These are phyloP conservation scores for Hypena proboscidalis DNA, from an alignment of 2,888 invertebrate species.

Conservation along the genomic window DNA sequence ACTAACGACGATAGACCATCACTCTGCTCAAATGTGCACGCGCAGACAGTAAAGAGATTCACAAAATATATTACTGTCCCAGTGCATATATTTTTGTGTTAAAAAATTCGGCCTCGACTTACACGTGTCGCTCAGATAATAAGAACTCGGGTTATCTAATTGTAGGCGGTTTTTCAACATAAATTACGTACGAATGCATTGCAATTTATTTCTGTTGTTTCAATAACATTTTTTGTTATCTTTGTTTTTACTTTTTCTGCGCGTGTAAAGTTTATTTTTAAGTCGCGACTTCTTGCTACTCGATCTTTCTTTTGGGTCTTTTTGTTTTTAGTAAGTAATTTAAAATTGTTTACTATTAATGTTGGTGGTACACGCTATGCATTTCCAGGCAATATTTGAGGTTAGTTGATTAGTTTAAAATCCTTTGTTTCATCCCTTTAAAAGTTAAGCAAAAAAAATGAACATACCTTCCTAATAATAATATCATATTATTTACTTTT, in stretches of 20 bases:
- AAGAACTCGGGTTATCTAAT: conserved; percentile 50
- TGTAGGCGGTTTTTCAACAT: conserved; percentile 49
- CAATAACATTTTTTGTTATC: conserved; percentile 21
- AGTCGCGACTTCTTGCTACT: too few relatives aligned
- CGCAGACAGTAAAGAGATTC: conserved; percentile 13
- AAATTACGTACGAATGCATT: conserved; percentile 71
- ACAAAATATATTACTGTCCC: conserved; percentile 17
- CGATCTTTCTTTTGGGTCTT: too few relatives aligned
- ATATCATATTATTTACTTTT: too few relatives aligned
- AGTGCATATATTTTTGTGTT: conserved; percentile 40
- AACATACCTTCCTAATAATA: too few relatives aligned
- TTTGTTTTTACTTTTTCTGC: conserved; percentile 14
- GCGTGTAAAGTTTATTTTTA: conserved; percentile 3
- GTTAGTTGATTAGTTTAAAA: too few relatives aligned
- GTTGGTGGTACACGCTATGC: too few relatives aligned
- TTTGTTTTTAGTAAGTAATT: too few relatives aligned
- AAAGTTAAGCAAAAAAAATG: too few relatives aligned
- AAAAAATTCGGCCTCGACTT: conserved; percentile 42
- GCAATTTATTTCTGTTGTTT: conserved; percentile 23
- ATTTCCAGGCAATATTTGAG: too few relatives aligned
- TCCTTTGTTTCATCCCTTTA: too few relatives aligned
- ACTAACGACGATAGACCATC: conserved; percentile 6
- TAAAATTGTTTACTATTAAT: too few relatives aligned
- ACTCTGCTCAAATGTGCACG: conserved; percentile 14
- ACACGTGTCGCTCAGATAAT: conserved; percentile 57